Base-by-base conservation (phyloP, 2,888 invertebrate genomes). In the Platycheirus rosarum region DNA sequence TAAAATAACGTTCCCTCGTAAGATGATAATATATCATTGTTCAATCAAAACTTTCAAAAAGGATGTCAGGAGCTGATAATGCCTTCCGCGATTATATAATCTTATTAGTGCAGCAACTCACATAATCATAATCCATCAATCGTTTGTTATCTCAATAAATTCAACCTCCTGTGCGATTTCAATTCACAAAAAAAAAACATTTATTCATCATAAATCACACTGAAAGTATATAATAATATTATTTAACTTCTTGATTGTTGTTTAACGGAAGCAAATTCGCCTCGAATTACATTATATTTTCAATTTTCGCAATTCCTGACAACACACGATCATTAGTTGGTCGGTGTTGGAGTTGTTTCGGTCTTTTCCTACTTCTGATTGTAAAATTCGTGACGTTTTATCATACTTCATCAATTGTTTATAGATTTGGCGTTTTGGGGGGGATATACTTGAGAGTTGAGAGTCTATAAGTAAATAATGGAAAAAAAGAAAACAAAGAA, bases 221-320 rank as follows among this genome's bases (percentile, higher is more conserved):
- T n/a, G 29, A 44, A 44, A 60, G 40, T 57, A 14, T 16, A n/a
- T 29, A 26, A n/a, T n/a, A n/a, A n/a, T 8, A 29, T 20, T 18
- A 14, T 37, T 53, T n/a, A 35, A 37, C 4, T 37, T 8, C 37
- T 18, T 18, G 51, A 32, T 55, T 44, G 44, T 16, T 60, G 1
- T n/a, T n/a, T n/a, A 44, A 42, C 26, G 60, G 60, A 44, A 44
- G 42, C 60, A 60, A 60, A 44, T 60, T 60, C 60, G 60, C 16
- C 29, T 60, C 44, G 18, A 44, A 60, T 60, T 60, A 60, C 44
- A 44, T 6, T 60, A 3, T 44, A 60, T 37, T 60, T 60, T 44
- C 42, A 60, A 29, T 42, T 60, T 29, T 29, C 44, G 44, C 44
- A 44, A 60, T n/a, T 60, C 42, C 60, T 44, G 44, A 60, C 60